phyloP scores from a whole-genome alignment of 1,140 invertebrate species.

The Drosophila saltans region DNA sequence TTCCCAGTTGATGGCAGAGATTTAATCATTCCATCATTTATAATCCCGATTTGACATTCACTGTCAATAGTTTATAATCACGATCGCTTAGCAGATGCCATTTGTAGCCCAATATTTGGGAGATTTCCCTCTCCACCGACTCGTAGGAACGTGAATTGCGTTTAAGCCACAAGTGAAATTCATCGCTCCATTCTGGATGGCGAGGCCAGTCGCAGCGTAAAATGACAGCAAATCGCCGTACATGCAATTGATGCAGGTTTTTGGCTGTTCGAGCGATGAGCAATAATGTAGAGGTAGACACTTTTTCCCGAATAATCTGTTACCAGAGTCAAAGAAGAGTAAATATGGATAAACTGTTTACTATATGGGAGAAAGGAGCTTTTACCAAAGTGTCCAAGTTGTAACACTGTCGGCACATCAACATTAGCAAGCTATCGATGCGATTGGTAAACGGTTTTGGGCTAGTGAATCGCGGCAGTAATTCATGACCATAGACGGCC shows the following conservation, averaged over 20 bases:
- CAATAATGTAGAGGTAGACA: slow-evolving; percentile 91
- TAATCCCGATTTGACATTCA: slow-evolving; percentile 58
- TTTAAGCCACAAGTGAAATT: slow-evolving; percentile 88
- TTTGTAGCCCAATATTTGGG: slow-evolving; percentile 86
- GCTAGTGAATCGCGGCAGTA: slow-evolving; percentile 86
- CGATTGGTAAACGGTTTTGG: slow-evolving; percentile 87
- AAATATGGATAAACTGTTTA: neutral
- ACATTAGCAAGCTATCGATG: slow-evolving; percentile 86
- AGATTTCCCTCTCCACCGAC: slow-evolving; percentile 87
- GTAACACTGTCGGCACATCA: slow-evolving; percentile 86
- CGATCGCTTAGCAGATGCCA: slow-evolving; percentile 91
- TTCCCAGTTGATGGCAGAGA: slow-evolving; percentile 19
- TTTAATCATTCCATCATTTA: neutral
- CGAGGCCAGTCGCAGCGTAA: slow-evolving; percentile 88
- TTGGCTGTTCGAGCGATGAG: slow-evolving; percentile 88
- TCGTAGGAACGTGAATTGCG: slow-evolving; percentile 87
- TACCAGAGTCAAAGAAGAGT: too few species aligned
- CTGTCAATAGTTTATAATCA: slow-evolving; percentile 86
- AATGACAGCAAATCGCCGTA: slow-evolving; percentile 89
- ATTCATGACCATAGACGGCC: slow-evolving; percentile 86
- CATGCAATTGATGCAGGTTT: slow-evolving; percentile 87
- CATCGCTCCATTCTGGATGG: slow-evolving; percentile 87
- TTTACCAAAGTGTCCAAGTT: slow-evolving; percentile 87
- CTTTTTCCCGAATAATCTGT: slow-evolving; percentile 90
- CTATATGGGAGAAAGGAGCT: neutral